Evolutionary conservation across 2,888 invertebrate genomes (phyloP), one percentile per base, ranked within the genome.

Genomic region (Helobdella robusta): DNA sequence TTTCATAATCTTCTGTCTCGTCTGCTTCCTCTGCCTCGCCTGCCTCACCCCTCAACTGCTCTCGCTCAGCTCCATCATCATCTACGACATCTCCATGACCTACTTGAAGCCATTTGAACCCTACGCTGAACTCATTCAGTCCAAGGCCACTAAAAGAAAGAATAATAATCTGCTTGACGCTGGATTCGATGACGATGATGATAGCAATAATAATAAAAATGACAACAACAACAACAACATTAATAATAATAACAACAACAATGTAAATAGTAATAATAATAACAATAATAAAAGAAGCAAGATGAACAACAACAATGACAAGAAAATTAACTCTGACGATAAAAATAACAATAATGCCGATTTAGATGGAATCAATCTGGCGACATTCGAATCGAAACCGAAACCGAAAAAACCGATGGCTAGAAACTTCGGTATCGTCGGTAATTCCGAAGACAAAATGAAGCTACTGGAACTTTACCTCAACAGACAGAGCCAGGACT

Each of bases 41-140:
- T 65, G 68, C 6, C 64, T 65, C n/a, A 50, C 69, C 6, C 63
- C 66, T 52, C 67, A 72, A 52, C 67, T 72, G 23, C 66, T 72
- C 6, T 65, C 71, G n/a, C 56, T 66, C 30, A 65, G 71, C 15
- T 67, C 70, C 35, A 67, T 72, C 63, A 58, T 70, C 35, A 54
- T 70, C 56, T 72, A 72, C 59, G 72, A 72, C 66, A 71, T 72
- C 67, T 71, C 67, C 68, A 67, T 69, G 67, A 67, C 70, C 2
- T 72, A 72, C 67, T 54, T 70, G 32, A 44, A 65, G 8, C 68
- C 72, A 20, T 68, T 71, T 61, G n/a, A n/a, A n/a, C n/a, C n/a
- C n/a, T n/a, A n/a, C 64, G 52, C n/a, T n/a, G n/a, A n/a, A n/a
- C n/a, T n/a, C n/a, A n/a, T n/a, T n/a, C n/a, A n/a, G n/a, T n/a